Percentiles rank a stretch among this genome's conserved stretches.
Evolutionary conservation across 2,888 invertebrate genomes (phyloP).

Genomic region (Scaptomyza polygonia): DNA sequence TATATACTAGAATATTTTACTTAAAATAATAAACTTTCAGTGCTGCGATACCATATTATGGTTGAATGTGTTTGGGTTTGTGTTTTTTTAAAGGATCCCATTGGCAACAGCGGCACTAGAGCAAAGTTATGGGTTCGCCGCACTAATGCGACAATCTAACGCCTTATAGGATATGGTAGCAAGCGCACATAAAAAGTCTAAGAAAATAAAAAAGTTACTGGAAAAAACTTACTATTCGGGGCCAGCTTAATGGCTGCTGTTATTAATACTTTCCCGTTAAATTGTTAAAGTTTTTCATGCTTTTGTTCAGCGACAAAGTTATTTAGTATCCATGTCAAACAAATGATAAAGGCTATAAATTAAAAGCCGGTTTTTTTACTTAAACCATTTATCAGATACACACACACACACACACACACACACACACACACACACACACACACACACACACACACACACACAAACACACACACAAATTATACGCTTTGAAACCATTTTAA

Average conservation of each 20-base stretch:
- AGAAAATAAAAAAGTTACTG: neutral
- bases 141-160: constrained; percentile 32
- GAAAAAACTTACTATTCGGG: neutral
- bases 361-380: neutral
- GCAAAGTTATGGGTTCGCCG: constrained; percentile 22
- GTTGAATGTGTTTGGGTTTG: neutral
- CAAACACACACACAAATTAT: too few species aligned
- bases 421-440: too few species aligned
- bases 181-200: too few species aligned
- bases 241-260: neutral
- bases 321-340: constrained; percentile 1
- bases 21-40: constrained; percentile 49
- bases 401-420: neutral
- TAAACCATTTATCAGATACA: too few species aligned
- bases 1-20: constrained; percentile 38
- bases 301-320: neutral
- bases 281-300: neutral
- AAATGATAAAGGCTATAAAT: neutral
- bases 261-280: constrained; percentile 1
- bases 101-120: neutral
- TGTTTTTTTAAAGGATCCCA: constrained; percentile 1
- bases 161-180: too few species aligned
- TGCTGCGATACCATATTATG: constrained; percentile 12
- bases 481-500: neutral
- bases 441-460: too few species aligned